Conservation (phyloP, 2,888 invertebrate species). For the Sepioteuthis lessoniana region DNA sequence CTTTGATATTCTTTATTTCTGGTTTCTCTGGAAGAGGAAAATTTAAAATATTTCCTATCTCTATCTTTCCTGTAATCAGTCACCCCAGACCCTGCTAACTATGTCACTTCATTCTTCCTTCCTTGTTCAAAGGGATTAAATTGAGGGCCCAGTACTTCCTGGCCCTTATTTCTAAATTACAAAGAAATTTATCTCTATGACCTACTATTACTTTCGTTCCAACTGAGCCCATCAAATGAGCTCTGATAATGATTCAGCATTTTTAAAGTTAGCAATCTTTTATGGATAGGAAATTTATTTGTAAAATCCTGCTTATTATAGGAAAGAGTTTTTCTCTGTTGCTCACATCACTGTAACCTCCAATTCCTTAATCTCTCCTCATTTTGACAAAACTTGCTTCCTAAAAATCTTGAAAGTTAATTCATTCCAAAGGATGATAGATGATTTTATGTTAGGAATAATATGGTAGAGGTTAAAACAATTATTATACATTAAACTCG, state of each 20-base stretch:
- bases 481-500: too few relatives aligned
- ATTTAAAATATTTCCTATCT: slow-evolving; percentile 25
- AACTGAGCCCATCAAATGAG: background rate
- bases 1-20: background rate
- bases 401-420: too few relatives aligned
- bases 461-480: too few relatives aligned
- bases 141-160: background rate
- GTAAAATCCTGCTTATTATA: too few relatives aligned
- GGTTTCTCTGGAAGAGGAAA: background rate
- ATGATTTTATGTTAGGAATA: too few relatives aligned
- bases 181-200: background rate
- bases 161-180: background rate
- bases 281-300: background rate
- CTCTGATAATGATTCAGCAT: background rate
- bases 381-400: too few relatives aligned
- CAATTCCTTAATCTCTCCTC: too few relatives aligned
- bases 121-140: background rate
- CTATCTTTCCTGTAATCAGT: background rate
- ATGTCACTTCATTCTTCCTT: slow-evolving; percentile 4
- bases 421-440: too few relatives aligned
- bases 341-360: too few relatives aligned
- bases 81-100: background rate
- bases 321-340: too few relatives aligned
- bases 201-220: background rate
- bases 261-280: background rate